Percentiles rank a stretch among this genome's conserved stretches.
These are phyloP conservation scores for Kryptopterus vitreolus DNA, from an alignment of 2,797 vertebrate species.

Conservation along the genomic window DNA sequence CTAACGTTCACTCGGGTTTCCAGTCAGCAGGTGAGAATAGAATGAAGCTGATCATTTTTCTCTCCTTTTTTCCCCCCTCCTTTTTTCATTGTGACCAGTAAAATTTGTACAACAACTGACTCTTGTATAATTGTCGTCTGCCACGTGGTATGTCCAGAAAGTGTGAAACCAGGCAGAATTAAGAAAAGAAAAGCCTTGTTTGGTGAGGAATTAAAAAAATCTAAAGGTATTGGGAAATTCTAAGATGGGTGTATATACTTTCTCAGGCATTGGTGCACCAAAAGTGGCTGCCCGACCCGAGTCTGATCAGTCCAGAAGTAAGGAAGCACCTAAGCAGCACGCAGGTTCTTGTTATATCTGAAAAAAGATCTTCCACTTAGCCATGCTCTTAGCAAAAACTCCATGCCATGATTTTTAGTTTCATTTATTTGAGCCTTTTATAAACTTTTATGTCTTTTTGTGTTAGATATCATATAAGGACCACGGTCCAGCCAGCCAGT, in stretches of 20 bases:
- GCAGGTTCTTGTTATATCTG: constrained; percentile 66
- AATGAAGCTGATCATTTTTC: background rate
- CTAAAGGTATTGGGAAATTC: background rate
- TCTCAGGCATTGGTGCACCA: constrained; percentile 77
- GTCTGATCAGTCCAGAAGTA: constrained; percentile 79
- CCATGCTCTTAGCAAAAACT: constrained; percentile 15
- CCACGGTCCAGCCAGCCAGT: background rate
- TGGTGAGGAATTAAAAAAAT: background rate
- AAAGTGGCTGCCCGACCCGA: constrained; percentile 78
- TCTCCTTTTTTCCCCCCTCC: background rate
- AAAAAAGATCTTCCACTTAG: background rate
- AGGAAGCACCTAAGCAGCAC: constrained; percentile 78
- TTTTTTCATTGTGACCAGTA: no score
- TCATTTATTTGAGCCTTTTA: background rate
- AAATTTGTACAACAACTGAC: background rate
- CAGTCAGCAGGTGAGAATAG: constrained; percentile 31
- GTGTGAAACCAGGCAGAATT: background rate
- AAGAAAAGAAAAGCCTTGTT: background rate
- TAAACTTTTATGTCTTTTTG: background rate
- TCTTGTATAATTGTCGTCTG: background rate
- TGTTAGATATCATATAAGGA: background rate
- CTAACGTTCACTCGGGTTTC: constrained; percentile 20
- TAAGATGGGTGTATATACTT: constrained; percentile 40
- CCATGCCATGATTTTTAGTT: constrained; percentile 19
- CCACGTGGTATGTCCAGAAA: background rate